Evolutionary conservation across 2,888 invertebrate species (phyloP).

Genomic region (Eupithecia dodoneata): DNA sequence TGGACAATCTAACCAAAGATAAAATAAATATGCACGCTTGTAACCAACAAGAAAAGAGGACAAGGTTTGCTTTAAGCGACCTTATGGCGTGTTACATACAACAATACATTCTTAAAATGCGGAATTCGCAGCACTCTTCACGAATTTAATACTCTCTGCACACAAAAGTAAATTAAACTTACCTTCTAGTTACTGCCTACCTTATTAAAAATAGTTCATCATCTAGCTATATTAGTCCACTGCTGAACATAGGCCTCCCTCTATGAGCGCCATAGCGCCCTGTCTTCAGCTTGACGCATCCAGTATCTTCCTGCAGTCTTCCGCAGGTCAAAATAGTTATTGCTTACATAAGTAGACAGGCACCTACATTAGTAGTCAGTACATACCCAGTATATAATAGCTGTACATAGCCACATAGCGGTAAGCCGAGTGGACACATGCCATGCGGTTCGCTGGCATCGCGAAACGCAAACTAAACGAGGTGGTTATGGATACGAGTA

Average conservation of each 20-base stretch:
- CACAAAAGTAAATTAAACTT: not conserved
- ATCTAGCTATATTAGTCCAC: too few species aligned
- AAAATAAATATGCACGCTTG: not conserved
- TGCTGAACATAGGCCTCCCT: too few species aligned
- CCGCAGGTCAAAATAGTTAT: not conserved
- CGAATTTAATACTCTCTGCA: not conserved
- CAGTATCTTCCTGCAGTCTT: too few species aligned
- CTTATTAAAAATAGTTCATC: not conserved
- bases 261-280: too few species aligned
- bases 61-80: not conserved
- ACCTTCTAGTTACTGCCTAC: not conserved
- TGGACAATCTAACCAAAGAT: not conserved
- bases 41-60: not conserved
- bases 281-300: too few species aligned
- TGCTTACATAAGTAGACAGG: not conserved
- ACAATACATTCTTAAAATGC: not conserved
- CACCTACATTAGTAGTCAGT: not conserved
- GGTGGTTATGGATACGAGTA: conserved; percentile 13
- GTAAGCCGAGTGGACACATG: conserved; percentile 35
- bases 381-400: not conserved
- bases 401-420: conserved; percentile 12
- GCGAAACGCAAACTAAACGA: conserved; percentile 30
- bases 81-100: not conserved
- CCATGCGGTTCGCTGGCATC: conserved; percentile 26
- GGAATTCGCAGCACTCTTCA: not conserved